Evolutionary conservation across 2,113 vertebrate genomes (phyloP).

Genomic region (Takifugu flavidus): DNA sequence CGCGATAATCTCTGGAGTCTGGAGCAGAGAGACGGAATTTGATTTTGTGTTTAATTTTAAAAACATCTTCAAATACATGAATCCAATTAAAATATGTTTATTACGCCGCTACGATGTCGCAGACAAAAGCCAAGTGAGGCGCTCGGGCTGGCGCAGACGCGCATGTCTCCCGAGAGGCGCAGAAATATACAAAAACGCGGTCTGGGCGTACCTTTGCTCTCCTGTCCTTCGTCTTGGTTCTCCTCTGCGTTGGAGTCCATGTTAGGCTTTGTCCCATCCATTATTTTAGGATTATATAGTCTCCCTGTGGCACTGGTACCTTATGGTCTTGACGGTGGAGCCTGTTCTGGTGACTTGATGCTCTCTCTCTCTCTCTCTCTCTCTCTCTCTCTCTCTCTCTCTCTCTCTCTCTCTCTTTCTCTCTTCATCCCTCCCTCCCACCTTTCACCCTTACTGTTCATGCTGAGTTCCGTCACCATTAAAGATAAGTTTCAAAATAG

Average conservation of each 20-base stretch:
- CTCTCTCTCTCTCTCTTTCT: conserved; percentile 20
- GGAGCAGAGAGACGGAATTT: not conserved
- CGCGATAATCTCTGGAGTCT: conserved; percentile 1
- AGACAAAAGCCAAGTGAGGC: conserved; percentile 50
- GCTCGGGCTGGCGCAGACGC: conserved; percentile 66
- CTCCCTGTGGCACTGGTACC: conserved; percentile 70
- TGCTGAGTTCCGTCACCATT: conserved; percentile 45
- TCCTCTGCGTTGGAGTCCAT: conserved; percentile 95
- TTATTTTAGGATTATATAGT: conserved; percentile 73
- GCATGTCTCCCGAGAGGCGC: conserved; percentile 20
- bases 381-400: conserved; percentile 23
- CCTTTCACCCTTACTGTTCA: conserved; percentile 7
- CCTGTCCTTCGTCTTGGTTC: conserved; percentile 91
- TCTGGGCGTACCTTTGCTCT: conserved; percentile 89
- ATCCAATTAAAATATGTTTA: not conserved
- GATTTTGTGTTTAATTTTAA: not conserved
- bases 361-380: conserved; percentile 42
- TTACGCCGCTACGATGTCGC: conserved; percentile 55
- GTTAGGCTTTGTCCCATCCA: conserved; percentile 96
- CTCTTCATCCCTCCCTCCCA: conserved; percentile 23
- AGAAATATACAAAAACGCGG: conserved; percentile 10
- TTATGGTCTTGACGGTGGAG: conserved; percentile 50
- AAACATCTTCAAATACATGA: conserved; percentile 1
- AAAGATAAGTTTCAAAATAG: conserved; percentile 76
- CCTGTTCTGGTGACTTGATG: conserved; percentile 49